These are phyloP conservation scores for Lycia hirtaria DNA, from an alignment of 2,888 invertebrate species.

Conservation along the genomic window DNA sequence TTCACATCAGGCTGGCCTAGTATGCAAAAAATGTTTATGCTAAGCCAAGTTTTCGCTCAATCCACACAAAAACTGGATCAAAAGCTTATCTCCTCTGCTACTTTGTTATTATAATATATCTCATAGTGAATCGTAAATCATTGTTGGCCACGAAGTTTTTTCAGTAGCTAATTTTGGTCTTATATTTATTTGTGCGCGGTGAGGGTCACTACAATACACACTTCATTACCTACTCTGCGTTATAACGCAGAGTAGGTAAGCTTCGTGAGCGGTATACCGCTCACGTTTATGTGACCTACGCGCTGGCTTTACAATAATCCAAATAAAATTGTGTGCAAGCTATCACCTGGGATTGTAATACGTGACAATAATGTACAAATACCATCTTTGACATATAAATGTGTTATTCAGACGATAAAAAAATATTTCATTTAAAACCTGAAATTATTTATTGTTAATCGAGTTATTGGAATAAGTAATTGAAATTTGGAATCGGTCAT, in stretches of 20 bases:
- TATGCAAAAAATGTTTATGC: background rate
- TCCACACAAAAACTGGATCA: slow-evolving; percentile 4
- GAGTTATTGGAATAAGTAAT: slow-evolving; percentile 3
- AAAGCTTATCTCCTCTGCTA: slow-evolving; percentile 3
- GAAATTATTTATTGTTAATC: no score
- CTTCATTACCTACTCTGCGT: background rate
- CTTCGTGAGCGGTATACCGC: background rate
- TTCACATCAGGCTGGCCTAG: background rate
- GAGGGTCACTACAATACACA: slow-evolving; percentile 13
- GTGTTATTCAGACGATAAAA: slow-evolving; percentile 20
- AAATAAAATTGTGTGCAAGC: slow-evolving; percentile 27
- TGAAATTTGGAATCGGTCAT: background rate
- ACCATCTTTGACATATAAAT: slow-evolving; percentile 30
- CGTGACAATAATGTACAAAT: slow-evolving; percentile 34
- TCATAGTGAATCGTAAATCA: slow-evolving; percentile 2
- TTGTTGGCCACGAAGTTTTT: slow-evolving; percentile 6
- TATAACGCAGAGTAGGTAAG: background rate
- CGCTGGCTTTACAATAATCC: slow-evolving; percentile 20
- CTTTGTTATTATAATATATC: slow-evolving; percentile 16
- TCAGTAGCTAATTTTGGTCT: slow-evolving; percentile 6
- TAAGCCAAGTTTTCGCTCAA: background rate
- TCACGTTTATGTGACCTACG: slow-evolving; percentile 18
- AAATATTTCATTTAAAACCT: no score
- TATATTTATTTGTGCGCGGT: slow-evolving; percentile 9
- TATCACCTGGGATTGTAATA: slow-evolving; percentile 32